Conservation (phyloP, 2,113 vertebrate species). For the Sitta europaea region DNA sequence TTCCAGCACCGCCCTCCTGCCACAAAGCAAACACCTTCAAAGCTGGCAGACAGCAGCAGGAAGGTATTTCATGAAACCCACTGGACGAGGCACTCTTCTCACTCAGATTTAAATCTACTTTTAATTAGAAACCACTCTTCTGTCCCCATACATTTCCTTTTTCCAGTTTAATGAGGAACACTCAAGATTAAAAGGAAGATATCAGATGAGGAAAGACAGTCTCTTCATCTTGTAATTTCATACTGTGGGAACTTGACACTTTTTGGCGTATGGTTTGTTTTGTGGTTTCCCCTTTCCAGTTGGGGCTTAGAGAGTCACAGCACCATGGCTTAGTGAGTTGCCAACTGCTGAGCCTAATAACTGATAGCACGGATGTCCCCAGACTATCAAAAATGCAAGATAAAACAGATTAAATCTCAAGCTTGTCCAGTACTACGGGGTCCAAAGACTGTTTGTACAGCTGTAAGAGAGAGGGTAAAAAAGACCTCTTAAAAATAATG, state of each 20-base stretch:
- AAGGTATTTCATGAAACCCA: not conserved
- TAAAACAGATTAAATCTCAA: not conserved
- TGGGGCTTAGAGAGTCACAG: not conserved
- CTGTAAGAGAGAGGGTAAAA: not conserved
- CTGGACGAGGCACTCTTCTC: not conserved
- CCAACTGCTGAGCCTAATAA: not conserved
- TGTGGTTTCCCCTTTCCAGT: not conserved
- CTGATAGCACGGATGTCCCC: not conserved
- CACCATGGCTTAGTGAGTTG: accelerated
- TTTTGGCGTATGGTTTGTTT: not conserved
- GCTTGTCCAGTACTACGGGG: not conserved
- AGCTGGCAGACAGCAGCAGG: not conserved
- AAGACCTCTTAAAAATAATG: not conserved
- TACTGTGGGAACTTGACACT: not conserved
- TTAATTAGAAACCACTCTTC: not conserved
- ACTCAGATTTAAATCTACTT: not conserved
- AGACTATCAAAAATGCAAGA: not conserved
- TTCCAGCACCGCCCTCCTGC: not conserved
- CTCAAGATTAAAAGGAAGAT: not conserved
- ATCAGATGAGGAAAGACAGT: not conserved
- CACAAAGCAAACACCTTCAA: not conserved
- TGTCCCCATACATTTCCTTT: not conserved
- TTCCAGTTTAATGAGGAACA: not conserved
- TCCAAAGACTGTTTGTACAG: not conserved
- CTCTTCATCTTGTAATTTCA: not conserved